Evolutionary conservation across 2,797 vertebrate genomes (phyloP), one percentile per base, ranked within the genome.

Genomic region (Chanos chanos): DNA sequence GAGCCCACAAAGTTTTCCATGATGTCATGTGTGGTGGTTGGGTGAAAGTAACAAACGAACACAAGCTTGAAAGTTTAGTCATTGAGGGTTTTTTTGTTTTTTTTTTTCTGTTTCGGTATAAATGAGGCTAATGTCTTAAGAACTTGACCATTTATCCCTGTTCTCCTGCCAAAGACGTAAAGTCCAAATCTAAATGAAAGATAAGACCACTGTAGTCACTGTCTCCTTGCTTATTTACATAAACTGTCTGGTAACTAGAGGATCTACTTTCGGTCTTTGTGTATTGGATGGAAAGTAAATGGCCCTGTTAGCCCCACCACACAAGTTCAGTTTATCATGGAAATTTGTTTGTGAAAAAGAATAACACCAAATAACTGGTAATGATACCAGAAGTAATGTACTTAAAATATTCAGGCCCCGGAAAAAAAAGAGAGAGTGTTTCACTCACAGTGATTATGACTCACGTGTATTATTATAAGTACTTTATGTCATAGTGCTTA

Each of bases 1-100:
- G 75, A 76, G 68, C 73, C 50, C 39, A 33, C 78, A 52, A 60
- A 83, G 51, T 85, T 89, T 90, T 91, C 89, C 88, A 87, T 91
- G 89, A 91, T 89, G 89, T 91, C 88, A 91, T 83, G 66, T 68
- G 73, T 61, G 73, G 69, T 5, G 69, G 66, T 58, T 66, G 72
- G 83, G 71, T 71, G 75, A 84, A 73, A 74, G 79, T 76, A 81
- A 79, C 71, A 70, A 75, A 80, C 66, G 79, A 82, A 79, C 75
- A 75, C 69, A 56, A 81, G 78, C 74, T 82, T 78, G 76, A 79
- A 75, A 79, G 81, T 77, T 43, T 56, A 54, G 48, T 49, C 75
- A 51, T 71, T 83, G 56, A 64, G 57, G 71, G 21, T 57, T 44
- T 51, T 54, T 64, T 43, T 19, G 18, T 43, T 19, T 49, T 5